These are phyloP conservation scores for Misgurnus mizolepis DNA, from an alignment of 2,113 vertebrate genomes.

Conservation along the genomic window DNA sequence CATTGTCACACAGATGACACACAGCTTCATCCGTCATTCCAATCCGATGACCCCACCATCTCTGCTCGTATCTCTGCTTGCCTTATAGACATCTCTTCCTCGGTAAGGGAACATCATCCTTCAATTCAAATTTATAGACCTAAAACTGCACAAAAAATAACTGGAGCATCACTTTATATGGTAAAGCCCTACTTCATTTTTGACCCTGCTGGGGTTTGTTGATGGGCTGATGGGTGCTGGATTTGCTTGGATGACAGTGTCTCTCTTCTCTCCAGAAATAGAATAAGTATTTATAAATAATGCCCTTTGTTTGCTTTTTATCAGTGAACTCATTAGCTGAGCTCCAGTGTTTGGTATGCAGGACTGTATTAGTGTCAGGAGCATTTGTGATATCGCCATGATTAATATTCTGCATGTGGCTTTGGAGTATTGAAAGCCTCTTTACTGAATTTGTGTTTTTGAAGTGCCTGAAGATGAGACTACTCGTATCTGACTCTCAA, in stretches of 20 bases:
- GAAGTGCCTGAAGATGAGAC: constrained; percentile 52
- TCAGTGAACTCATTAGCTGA: constrained; percentile 54
- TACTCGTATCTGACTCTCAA: constrained; percentile 40
- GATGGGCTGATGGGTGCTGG: constrained; percentile 14
- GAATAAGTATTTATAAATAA: constrained; percentile 65
- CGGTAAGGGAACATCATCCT: no score
- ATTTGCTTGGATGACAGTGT: constrained; percentile 29
- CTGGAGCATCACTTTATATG: no score
- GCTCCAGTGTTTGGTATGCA: constrained; percentile 49
- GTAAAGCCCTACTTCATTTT: no score
- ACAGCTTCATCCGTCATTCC: no score
- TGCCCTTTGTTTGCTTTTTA: constrained; percentile 64
- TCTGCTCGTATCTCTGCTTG: no score
- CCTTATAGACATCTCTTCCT: no score
- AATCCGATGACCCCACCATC: no score
- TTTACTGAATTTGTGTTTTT: constrained; percentile 57
- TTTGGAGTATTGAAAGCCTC: constrained; percentile 57
- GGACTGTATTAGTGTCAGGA: constrained; percentile 48
- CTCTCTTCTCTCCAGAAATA: constrained; percentile 38
- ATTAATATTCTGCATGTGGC: constrained; percentile 65
- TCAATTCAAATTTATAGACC: no score
- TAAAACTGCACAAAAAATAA: no score
- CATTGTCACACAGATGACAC: no score
- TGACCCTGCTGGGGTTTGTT: no score
- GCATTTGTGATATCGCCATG: constrained; percentile 50